phyloP scores from a whole-genome alignment of 2,888 invertebrate genomes.

The Ectemnius continuus region DNA sequence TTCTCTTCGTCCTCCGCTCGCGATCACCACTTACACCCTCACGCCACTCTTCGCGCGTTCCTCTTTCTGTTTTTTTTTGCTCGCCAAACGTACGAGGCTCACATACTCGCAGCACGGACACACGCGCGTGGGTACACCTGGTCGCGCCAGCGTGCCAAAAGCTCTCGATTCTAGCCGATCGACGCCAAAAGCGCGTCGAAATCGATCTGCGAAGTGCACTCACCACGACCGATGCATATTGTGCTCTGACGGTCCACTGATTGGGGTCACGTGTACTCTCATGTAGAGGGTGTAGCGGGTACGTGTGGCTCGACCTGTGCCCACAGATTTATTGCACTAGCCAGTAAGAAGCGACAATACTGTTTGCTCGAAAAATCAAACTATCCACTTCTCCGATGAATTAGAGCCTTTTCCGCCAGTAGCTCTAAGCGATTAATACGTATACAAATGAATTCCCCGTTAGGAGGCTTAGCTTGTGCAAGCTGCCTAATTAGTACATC shows the following conservation, averaged over 20 bases:
- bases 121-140: constrained; percentile 28
- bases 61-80: constrained; percentile 16
- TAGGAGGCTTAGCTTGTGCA: no score
- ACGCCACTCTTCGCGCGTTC: constrained; percentile 5
- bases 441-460: no score
- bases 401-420: neutral
- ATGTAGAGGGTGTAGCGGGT: constrained; percentile 27
- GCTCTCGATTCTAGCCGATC: constrained; percentile 34
- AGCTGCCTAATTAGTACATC: no score
- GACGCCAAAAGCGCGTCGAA: constrained; percentile 42
- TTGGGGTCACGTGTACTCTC: constrained; percentile 38
- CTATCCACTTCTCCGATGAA: neutral
- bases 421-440: no score
- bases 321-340: constrained; percentile 41
- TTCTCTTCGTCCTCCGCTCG: constrained; percentile 1
- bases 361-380: neutral
- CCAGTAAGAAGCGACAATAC: constrained; percentile 14
- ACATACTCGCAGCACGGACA: no score
- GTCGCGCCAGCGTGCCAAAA: constrained; percentile 22
- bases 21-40: constrained; percentile 15
- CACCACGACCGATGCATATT: constrained; percentile 46
- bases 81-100: no score
- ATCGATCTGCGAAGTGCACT: constrained; percentile 47
- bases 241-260: constrained; percentile 40
- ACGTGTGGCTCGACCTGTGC: constrained; percentile 49